Evolutionary conservation across 2,113 vertebrate species (phyloP).

Genomic region (Syngnathus typhle): DNA sequence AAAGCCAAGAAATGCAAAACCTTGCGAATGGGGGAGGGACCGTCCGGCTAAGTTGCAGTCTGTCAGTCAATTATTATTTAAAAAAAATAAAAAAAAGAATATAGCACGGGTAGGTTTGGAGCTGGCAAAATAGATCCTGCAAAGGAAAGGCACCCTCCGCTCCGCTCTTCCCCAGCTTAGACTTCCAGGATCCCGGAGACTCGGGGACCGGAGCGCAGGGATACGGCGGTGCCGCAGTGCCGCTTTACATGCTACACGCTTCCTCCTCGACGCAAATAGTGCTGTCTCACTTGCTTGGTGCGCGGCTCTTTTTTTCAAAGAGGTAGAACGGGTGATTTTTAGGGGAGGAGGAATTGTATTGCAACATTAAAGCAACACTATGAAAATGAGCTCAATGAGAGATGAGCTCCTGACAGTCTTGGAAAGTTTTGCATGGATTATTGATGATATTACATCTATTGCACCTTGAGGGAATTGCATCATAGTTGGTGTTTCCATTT

Average conservation of each 20-base stretch:
- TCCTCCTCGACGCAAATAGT: slow-evolving; percentile 74
- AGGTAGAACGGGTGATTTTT: neutral
- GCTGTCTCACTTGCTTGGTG: slow-evolving; percentile 32
- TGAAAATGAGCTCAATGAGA: neutral
- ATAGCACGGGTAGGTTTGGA: slow-evolving; percentile 54
- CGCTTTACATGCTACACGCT: slow-evolving; percentile 73
- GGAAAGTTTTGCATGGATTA: neutral
- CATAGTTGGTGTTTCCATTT: neutral
- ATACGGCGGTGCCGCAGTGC: slow-evolving; percentile 77
- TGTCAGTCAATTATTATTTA: slow-evolving; percentile 47
- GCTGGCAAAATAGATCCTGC: slow-evolving; percentile 70
- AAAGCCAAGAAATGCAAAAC: slow-evolving; percentile 68
- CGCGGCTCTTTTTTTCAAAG: neutral
- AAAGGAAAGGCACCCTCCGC: slow-evolving; percentile 57
- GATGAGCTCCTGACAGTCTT: neutral
- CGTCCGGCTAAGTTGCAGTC: slow-evolving; percentile 69
- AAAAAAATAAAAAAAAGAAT: slow-evolving; percentile 37
- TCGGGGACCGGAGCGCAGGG: slow-evolving; percentile 70
- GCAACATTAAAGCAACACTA: neutral
- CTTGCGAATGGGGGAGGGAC: slow-evolving; percentile 60
- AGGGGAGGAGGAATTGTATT: neutral
- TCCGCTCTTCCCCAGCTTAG: slow-evolving; percentile 65
- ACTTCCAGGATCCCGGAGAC: slow-evolving; percentile 72
- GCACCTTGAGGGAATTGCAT: neutral
- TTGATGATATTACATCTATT: no score